phyloP scores from a whole-genome alignment of 2,888 invertebrate species.

The Molanna angustata region DNA sequence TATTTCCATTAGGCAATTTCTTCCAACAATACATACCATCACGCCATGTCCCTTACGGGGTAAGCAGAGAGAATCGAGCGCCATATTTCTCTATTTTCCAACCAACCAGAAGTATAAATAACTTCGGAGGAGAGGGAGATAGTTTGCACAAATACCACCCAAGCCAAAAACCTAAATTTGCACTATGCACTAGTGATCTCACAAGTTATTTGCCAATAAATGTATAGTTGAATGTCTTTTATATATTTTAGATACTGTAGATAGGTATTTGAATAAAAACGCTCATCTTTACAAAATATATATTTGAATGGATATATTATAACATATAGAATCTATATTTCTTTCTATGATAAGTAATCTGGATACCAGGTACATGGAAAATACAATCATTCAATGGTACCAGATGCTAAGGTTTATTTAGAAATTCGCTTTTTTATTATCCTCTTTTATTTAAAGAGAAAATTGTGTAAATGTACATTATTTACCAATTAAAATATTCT shows the following conservation, averaged over 20 bases:
- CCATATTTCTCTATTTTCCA: too few species aligned
- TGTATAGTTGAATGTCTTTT: too few species aligned
- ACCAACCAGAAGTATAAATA: too few species aligned
- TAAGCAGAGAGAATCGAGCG: too few species aligned
- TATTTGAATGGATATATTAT: slow-evolving; percentile 32
- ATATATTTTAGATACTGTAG: background rate
- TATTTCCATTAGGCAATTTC: too few species aligned
- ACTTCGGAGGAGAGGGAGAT: too few species aligned
- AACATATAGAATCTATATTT: slow-evolving; percentile 31
- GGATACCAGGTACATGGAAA: slow-evolving; percentile 31
- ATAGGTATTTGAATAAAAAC: background rate
- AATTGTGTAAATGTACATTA: background rate
- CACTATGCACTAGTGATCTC: too few species aligned
- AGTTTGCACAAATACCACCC: too few species aligned
- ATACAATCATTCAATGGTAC: slow-evolving; percentile 28
- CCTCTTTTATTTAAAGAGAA: background rate
- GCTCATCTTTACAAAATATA: slow-evolving; percentile 31
- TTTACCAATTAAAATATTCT: background rate
- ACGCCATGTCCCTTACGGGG: too few species aligned
- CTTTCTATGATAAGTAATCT: slow-evolving; percentile 29
- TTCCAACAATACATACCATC: too few species aligned
- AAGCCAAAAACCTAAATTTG: too few species aligned
- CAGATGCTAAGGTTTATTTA: slow-evolving; percentile 31
- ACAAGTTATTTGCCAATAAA: too few species aligned
- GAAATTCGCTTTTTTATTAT: slow-evolving; percentile 32